Conservation (phyloP, 2,113 vertebrate genomes). For the human (Homo sapiens) region DNA sequence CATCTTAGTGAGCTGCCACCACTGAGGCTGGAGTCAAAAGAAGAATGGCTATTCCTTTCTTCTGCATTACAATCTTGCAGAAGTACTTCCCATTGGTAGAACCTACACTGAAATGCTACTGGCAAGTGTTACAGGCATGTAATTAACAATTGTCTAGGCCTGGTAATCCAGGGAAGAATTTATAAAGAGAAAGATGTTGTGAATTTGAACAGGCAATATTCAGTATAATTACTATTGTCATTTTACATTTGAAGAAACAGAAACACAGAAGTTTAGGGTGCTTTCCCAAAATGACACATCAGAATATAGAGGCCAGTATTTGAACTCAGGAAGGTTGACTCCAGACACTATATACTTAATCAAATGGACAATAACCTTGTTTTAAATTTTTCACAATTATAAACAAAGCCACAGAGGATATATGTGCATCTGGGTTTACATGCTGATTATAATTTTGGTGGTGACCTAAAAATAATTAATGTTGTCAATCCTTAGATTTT, state of each 20-base stretch:
- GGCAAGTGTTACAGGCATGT: not conserved
- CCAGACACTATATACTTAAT: not conserved
- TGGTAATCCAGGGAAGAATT: not conserved
- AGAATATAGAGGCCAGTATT: not conserved
- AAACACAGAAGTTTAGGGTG: not conserved
- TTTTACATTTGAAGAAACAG: not conserved
- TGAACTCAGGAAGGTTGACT: not conserved
- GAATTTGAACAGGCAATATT: not conserved
- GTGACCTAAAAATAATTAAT: conserved; percentile 15
- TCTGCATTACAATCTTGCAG: not conserved
- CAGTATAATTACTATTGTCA: not conserved
- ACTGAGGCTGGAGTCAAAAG: not conserved
- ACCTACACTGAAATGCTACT: not conserved
- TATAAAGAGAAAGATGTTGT: not conserved
- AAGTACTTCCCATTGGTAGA: not conserved
- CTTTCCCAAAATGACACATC: not conserved
- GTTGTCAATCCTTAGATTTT: conserved; percentile 6
- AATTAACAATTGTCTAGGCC: not conserved
- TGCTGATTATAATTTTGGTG: conserved; percentile 1
- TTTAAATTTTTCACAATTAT: not conserved
- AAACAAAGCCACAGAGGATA: not conserved
- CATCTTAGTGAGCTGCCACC: too few relatives aligned
- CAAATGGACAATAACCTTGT: not conserved
- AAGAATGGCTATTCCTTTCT: not conserved
- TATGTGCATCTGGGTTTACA: not conserved